Conservation (phyloP, 1,140 invertebrate genomes). For the Magallana gigas region DNA sequence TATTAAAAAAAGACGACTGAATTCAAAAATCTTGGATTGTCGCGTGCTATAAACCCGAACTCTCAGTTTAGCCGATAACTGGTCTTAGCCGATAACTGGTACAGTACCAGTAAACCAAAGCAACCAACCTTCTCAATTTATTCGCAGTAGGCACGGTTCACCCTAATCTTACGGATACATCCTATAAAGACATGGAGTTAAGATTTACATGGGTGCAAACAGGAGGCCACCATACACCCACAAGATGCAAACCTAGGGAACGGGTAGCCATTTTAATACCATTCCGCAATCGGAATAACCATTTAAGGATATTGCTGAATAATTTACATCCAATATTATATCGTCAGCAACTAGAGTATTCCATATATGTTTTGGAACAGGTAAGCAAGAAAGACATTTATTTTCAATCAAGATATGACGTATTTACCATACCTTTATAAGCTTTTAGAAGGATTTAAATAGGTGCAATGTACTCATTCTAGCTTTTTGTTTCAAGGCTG, state of each 20-base stretch:
- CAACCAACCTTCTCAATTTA: too few relatives aligned
- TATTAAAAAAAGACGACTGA: too few relatives aligned
- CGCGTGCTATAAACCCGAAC: too few relatives aligned
- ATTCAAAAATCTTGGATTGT: too few relatives aligned
- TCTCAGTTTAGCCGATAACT: too few relatives aligned
- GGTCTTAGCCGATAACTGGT: too few relatives aligned
- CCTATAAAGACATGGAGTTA: background rate
- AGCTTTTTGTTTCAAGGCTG: slow-evolving; percentile 20
- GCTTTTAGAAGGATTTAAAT: too few relatives aligned
- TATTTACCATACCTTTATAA: too few relatives aligned
- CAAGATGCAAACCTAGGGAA: background rate
- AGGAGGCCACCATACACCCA: background rate
- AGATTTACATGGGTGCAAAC: background rate
- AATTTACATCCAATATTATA: background rate
- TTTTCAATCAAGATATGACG: too few relatives aligned
- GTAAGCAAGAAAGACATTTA: background rate
- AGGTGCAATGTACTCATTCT: too few relatives aligned
- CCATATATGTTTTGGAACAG: background rate
- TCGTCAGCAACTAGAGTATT: background rate
- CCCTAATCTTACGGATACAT: background rate
- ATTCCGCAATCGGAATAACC: background rate
- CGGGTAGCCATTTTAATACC: background rate
- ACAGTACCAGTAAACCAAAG: too few relatives aligned
- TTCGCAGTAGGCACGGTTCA: background rate
- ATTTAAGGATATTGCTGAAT: background rate